These are phyloP conservation scores for Limnephilus auricula DNA, from an alignment of 2,888 invertebrate genomes.

Conservation along the genomic window DNA sequence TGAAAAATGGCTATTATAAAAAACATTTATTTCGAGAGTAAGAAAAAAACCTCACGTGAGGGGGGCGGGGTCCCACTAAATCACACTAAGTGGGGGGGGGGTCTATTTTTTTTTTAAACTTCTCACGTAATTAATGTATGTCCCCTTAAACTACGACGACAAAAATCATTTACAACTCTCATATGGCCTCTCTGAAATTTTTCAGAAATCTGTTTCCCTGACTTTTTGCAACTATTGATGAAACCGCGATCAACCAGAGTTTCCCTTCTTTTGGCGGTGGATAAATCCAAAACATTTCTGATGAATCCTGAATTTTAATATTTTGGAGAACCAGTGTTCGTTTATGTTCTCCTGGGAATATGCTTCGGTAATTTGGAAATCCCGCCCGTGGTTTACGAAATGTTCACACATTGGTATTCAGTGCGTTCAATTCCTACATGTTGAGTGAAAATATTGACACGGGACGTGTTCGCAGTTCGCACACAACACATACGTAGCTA, in stretches of 20 bases:
- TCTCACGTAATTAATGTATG: no score
- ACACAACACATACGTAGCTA: background rate
- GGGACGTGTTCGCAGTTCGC: background rate
- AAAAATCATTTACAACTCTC: no score
- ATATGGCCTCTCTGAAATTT: no score
- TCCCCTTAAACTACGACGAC: no score
- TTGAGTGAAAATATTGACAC: background rate
- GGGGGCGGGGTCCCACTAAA: no score
- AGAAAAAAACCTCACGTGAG: no score
- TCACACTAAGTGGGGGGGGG: no score
- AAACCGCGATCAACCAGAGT: background rate
- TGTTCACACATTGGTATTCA: conserved; percentile 3
- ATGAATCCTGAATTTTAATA: background rate
- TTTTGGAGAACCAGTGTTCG: background rate
- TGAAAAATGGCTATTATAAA: no score
- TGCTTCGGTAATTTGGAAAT: background rate
- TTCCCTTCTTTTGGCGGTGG: background rate
- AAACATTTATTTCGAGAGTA: no score
- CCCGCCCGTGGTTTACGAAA: background rate
- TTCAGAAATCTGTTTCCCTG: no score
- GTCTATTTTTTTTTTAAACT: no score
- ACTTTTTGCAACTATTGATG: background rate
- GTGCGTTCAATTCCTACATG: background rate
- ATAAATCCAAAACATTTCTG: background rate
- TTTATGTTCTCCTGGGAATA: background rate